phyloP scores from a whole-genome alignment of 2,113 vertebrate species.

The Chroicocephalus ridibundus region DNA sequence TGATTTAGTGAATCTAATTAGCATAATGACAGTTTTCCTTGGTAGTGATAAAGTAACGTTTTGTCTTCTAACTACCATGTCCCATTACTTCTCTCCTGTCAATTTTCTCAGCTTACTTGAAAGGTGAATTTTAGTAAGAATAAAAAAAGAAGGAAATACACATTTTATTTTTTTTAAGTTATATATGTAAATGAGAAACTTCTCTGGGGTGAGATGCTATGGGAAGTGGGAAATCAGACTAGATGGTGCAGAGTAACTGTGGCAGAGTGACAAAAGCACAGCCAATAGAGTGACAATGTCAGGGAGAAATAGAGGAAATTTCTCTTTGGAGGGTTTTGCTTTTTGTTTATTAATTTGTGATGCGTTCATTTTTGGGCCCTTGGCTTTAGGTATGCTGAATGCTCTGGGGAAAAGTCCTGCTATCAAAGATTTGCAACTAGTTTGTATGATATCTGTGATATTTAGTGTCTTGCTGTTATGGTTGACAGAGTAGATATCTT shows the following conservation, averaged over 20 bases:
- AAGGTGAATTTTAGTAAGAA: neutral
- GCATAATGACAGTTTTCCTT: neutral
- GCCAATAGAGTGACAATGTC: neutral
- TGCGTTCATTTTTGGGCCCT: neutral
- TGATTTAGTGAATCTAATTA: constrained; percentile 23
- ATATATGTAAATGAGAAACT: neutral
- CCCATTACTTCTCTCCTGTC: neutral
- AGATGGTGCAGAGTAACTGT: neutral
- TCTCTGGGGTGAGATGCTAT: neutral
- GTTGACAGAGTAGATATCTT: neutral
- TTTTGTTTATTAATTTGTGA: neutral
- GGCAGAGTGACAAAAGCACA: neutral
- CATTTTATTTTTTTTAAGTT: neutral
- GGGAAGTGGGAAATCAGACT: neutral
- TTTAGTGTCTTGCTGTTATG: neutral
- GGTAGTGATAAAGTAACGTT: neutral
- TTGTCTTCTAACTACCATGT: neutral
- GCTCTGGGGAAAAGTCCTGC: neutral
- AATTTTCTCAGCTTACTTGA: neutral
- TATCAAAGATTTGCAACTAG: neutral
- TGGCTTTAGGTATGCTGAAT: neutral
- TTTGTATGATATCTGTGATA: neutral
- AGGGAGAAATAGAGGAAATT: neutral
- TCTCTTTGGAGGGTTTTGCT: neutral
- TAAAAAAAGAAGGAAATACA: neutral